Evolutionary conservation across 1,140 invertebrate genomes (phyloP).

Genomic region (Araneus ventricosus): DNA sequence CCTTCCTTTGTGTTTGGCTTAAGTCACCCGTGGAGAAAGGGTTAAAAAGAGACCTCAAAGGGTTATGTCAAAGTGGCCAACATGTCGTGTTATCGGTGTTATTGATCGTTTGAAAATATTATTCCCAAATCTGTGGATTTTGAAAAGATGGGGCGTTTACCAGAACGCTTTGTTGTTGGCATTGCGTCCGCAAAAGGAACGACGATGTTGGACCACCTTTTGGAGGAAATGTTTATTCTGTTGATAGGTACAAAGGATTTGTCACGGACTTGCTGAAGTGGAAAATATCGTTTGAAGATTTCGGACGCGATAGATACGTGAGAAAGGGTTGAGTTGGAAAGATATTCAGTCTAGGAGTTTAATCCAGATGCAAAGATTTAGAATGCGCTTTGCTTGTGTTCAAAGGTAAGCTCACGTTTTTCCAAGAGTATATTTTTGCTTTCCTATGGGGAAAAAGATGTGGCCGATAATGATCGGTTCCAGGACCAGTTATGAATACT

Average conservation of each 20-base stretch:
- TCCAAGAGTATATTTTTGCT: too few species aligned
- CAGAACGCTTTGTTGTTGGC: neutral
- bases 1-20: neutral
- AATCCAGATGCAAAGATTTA: neutral
- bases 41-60: conserved; percentile 40
- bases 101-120: conserved; percentile 47
- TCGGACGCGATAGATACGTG: neutral
- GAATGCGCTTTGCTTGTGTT: neutral
- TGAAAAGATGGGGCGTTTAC: neutral
- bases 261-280: conserved; percentile 13
- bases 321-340: neutral
- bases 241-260: neutral
- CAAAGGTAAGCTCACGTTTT: neutral
- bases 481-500: neutral
- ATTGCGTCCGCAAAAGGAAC: neutral
- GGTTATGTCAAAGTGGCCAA: conserved; percentile 13
- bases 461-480: neutral
- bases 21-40: neutral
- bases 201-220: neutral
- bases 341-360: neutral
- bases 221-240: neutral
- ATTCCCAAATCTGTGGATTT: neutral
- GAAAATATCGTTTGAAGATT: neutral
- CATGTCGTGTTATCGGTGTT: conserved; percentile 22
- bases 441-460: neutral